Conservation (phyloP, 2,113 vertebrate species). For the Pluvialis apricaria region DNA sequence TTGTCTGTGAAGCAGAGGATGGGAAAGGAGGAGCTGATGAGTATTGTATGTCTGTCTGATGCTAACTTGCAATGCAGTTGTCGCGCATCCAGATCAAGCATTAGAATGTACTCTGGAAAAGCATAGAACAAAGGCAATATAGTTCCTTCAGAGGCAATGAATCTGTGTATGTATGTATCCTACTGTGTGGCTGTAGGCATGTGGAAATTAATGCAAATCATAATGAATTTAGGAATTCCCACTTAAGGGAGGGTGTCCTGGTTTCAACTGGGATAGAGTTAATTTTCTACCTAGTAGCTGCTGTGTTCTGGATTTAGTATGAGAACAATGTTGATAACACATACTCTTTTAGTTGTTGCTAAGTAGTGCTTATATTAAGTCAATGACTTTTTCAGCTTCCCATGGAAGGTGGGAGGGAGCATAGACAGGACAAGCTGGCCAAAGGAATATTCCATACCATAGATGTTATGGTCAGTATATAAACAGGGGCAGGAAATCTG, state of each 20-base stretch:
- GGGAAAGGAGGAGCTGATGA: neutral
- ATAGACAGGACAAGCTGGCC: neutral
- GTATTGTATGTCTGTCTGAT: fast-evolving
- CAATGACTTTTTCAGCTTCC: neutral
- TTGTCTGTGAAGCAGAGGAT: neutral
- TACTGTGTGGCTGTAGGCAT: neutral
- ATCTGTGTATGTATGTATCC: neutral
- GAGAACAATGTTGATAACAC: neutral
- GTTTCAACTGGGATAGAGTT: neutral
- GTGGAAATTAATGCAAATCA: neutral
- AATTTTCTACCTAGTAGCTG: neutral
- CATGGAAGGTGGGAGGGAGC: neutral
- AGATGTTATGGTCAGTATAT: neutral
- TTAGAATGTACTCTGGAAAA: neutral
- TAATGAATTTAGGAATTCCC: neutral
- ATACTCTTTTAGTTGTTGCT: neutral
- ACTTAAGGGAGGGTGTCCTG: neutral
- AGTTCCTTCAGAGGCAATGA: neutral
- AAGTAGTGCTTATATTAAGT: neutral
- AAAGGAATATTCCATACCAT: neutral
- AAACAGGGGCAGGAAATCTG: neutral
- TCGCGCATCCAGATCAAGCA: neutral
- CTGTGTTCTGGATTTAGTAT: neutral
- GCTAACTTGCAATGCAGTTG: neutral
- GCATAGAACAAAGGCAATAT: fast-evolving